phyloP scores from a whole-genome alignment of 1,140 invertebrate genomes.

The Drosophila asahinai region DNA sequence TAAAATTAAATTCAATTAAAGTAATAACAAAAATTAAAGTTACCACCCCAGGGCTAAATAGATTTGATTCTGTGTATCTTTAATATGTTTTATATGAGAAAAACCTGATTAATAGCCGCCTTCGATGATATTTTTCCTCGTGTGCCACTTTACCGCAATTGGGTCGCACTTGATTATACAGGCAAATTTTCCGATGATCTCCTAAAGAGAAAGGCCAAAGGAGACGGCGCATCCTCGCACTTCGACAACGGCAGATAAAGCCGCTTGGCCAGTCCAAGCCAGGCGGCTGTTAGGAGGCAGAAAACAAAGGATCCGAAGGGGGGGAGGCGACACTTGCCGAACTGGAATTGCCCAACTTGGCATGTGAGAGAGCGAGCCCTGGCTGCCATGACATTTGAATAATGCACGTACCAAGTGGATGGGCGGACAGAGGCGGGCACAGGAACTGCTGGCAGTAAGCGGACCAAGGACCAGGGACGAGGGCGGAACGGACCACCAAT shows the following conservation, averaged over 20 bases:
- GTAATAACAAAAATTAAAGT: not conserved
- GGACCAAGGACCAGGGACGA: not conserved
- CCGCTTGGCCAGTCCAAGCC: constrained; percentile 24
- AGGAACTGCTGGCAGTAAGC: not conserved
- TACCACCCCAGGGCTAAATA: not conserved
- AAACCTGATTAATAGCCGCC: not conserved
- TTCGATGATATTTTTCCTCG: not conserved
- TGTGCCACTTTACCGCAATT: constrained; percentile 3
- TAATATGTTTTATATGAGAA: not conserved
- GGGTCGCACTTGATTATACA: constrained; percentile 20
- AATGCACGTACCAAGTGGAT: constrained; percentile 60
- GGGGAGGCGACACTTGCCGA: constrained; percentile 11
- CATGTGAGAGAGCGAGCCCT: constrained; percentile 43
- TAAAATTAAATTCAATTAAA: too few species aligned
- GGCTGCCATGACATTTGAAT: constrained; percentile 66
- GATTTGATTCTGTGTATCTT: not conserved
- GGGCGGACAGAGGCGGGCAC: constrained; percentile 21
- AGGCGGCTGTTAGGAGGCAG: not conserved
- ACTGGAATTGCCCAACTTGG: constrained; percentile 33
- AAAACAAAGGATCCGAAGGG: constrained; percentile 27
- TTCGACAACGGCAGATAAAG: constrained; percentile 42
- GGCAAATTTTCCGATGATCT: constrained; percentile 23
- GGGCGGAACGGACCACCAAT: constrained; percentile 42
- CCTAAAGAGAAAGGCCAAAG: not conserved
- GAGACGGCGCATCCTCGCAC: constrained; percentile 5